A percentile compares a stretch with the other conserved stretches of the same genome.
These are phyloP conservation scores for Sorex fumeus DNA, from an alignment of 2,113 vertebrate genomes.

Conservation along the genomic window DNA sequence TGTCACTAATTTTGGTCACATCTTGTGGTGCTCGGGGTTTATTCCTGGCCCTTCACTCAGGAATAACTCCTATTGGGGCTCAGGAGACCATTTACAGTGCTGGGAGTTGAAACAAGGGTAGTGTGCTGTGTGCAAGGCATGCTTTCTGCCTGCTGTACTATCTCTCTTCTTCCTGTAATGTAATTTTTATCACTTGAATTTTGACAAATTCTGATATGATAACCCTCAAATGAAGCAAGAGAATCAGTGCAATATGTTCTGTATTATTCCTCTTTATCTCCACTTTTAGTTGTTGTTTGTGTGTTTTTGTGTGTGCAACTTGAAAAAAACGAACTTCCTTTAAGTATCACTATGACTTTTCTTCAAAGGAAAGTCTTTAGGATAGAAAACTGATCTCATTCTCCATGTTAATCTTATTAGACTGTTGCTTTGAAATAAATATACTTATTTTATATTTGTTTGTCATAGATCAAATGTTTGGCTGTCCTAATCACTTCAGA, in stretches of 20 bases:
- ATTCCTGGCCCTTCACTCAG: too few species aligned
- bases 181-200: constrained; percentile 19
- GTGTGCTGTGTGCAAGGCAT: too few species aligned
- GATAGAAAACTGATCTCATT: neutral
- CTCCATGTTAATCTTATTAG: neutral
- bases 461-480: neutral
- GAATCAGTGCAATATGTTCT: constrained; percentile 10
- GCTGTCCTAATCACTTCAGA: neutral
- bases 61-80: too few species aligned
- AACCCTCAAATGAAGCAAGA: constrained; percentile 48
- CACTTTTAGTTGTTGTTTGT: neutral
- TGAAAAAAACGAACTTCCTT: neutral
- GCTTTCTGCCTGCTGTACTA: too few species aligned
- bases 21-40: too few species aligned
- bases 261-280: constrained; percentile 8
- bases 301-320: constrained; percentile 18
- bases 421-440: neutral
- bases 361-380: constrained; percentile 15
- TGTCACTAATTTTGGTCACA: neutral
- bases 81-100: too few species aligned
- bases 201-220: constrained; percentile 31
- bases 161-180: neutral
- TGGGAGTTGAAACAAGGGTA: too few species aligned
- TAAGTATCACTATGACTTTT: neutral
- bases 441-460: neutral